Evolutionary conservation across 1,140 invertebrate genomes (phyloP), one percentile per base, ranked within the genome.

Genomic region (Ips typographus): DNA sequence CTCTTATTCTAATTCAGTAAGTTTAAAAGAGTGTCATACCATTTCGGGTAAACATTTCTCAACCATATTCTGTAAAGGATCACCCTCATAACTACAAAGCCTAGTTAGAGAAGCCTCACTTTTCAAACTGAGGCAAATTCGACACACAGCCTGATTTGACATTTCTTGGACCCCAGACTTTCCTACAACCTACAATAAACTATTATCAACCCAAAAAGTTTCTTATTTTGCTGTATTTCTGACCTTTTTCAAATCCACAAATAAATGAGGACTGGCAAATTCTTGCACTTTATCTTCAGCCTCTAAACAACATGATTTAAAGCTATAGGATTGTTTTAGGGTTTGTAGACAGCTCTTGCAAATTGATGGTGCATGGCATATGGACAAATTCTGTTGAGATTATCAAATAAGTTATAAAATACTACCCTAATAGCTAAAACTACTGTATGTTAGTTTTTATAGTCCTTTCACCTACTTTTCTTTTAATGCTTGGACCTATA

Each of bases 41-140:
- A 68, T 68, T 68, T 68, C 66, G 8, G 66, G 66, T 57, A 68
- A 38, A 55, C 66, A 68, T 62, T 68, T 68, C 22, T 68, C 66
- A 39, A 68, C 57, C 66, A 68, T 68, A 55, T 68, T 68, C 38
- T 62, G 55, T 40, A 68, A 56, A 8, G 66, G 66, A 42, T 68
- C 66, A 4, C 66, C 66, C 39, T 52, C 57, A 44, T 53, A 68
- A 47, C 49, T 61, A 44, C 41, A 42, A 6, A 68, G 39, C 53
- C 53, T 68, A 36, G 57, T 68, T 53, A 36, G 39, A 7, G 5
- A 39, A n/a, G 47, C 38, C 53, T 60, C 52, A 38, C 53, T n/a
- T 43, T 49, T 43, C 6, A 68, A 8, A 5, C 40, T 42, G 39
- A 68, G 39, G 47, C 66, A 68, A 39, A 58, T 68, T 40, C 66